phyloP scores from a whole-genome alignment of 2,113 vertebrate species.

The Numida meleagris region DNA sequence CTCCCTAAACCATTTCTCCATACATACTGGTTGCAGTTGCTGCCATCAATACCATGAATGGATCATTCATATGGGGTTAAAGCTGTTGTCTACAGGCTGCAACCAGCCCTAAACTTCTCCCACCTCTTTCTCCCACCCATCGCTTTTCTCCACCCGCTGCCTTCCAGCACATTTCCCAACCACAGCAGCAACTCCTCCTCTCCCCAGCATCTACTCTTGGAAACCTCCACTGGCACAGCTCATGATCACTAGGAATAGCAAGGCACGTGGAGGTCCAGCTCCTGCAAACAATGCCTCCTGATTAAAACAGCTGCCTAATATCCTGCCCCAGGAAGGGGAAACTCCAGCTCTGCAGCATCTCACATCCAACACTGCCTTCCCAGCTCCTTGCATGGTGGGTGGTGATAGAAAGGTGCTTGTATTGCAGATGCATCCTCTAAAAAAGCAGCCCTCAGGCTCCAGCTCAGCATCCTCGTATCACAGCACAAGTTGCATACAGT shows the following conservation, averaged over 20 bases:
- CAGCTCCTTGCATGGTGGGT: rapidly evolving
- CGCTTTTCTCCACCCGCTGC: not conserved
- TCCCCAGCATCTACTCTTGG: not conserved
- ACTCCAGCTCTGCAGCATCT: not conserved
- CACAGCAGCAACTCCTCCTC: not conserved
- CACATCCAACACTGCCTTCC: not conserved
- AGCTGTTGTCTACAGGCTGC: not conserved
- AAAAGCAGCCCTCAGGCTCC: not conserved
- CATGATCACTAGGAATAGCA: not conserved
- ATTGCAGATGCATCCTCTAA: rapidly evolving
- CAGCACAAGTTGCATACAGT: rapidly evolving
- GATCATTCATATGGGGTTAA: not conserved
- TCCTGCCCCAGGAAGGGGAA: not conserved
- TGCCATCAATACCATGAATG: no score
- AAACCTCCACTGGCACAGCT: constrained; percentile 4
- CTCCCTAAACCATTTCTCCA: not conserved
- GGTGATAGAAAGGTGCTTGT: not conserved
- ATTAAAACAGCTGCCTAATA: constrained; percentile 21
- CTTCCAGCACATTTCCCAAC: not conserved
- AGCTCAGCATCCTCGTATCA: rapidly evolving
- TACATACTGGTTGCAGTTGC: not conserved
- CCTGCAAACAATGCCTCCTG: not conserved
- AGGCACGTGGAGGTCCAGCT: not conserved
- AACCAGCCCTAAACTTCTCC: not conserved
- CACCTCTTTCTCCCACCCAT: rapidly evolving